Conservation (phyloP, 2,888 invertebrate genomes). For the Agriopis marginaria region DNA sequence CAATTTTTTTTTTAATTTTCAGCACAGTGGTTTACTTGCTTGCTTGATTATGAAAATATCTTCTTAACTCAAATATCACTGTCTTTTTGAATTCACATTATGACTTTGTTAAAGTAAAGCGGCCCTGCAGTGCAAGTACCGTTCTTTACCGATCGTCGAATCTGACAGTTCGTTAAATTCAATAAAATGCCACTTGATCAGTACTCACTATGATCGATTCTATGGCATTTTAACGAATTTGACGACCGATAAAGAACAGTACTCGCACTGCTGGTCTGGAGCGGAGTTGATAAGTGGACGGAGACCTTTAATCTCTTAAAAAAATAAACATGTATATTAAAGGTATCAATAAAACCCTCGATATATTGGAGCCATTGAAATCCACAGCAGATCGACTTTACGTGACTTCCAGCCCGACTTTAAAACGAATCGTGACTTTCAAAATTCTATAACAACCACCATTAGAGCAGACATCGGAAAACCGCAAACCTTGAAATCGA, state of each 20-base stretch:
- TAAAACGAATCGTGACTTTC: constrained; percentile 37
- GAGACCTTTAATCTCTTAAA: no score
- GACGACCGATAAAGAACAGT: no score
- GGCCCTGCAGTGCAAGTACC: no score
- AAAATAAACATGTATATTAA: no score
- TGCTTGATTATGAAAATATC: not conserved
- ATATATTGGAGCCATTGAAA: constrained; percentile 13
- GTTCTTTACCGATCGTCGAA: no score
- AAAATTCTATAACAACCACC: constrained; percentile 43
- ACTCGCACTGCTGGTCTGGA: no score
- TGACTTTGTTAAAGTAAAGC: not conserved
- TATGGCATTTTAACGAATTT: no score
- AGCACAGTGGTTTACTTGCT: not conserved
- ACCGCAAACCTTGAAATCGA: constrained; percentile 48
- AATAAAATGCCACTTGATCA: no score
- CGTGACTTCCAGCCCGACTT: constrained; percentile 31
- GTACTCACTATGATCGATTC: no score
- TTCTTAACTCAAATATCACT: not conserved
- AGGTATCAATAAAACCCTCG: not conserved
- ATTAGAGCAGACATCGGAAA: constrained; percentile 46
- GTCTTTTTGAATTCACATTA: not conserved
- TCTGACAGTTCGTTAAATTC: no score
- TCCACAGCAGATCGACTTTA: constrained; percentile 21
- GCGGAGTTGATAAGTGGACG: no score
- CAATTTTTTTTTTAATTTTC: no score